These are phyloP conservation scores for Panurus biarmicus DNA, from an alignment of 2,113 vertebrate species.

Conservation along the genomic window DNA sequence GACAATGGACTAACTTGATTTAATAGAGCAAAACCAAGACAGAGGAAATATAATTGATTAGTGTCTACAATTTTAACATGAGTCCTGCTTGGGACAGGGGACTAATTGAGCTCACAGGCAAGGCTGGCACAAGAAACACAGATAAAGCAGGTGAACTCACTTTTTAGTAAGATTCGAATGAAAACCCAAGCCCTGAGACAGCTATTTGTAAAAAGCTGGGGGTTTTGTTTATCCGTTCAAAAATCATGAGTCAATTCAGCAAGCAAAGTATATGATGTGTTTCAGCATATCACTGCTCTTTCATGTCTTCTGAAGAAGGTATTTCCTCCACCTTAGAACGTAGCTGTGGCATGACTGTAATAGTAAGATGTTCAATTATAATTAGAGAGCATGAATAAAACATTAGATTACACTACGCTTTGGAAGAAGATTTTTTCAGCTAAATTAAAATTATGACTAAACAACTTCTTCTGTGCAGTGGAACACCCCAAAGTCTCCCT, in stretches of 20 bases:
- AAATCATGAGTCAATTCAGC: not conserved
- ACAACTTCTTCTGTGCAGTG: conserved; percentile 12
- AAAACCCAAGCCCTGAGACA: not conserved
- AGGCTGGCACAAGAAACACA: not conserved
- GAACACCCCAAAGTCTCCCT: conserved; percentile 51
- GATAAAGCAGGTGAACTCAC: not conserved
- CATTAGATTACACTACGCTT: not conserved
- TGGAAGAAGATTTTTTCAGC: not conserved
- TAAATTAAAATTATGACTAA: not conserved
- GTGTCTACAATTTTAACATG: not conserved
- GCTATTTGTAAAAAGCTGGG: not conserved
- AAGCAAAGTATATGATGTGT: not conserved
- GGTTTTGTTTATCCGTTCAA: not conserved
- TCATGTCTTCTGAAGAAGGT: not conserved
- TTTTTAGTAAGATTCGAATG: not conserved
- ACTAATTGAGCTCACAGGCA: not conserved
- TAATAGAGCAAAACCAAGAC: not conserved
- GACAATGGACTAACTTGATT: not conserved
- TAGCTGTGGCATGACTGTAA: not conserved
- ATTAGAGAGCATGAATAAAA: not conserved
- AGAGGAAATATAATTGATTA: not conserved
- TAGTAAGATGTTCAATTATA: not conserved
- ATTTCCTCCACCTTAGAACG: not conserved
- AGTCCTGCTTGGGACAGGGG: not conserved
- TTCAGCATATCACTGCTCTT: not conserved